Percentiles rank a stretch among this genome's conserved stretches.
Conservation (phyloP, 2,113 vertebrate species). For the Psephotus haematonotus region DNA sequence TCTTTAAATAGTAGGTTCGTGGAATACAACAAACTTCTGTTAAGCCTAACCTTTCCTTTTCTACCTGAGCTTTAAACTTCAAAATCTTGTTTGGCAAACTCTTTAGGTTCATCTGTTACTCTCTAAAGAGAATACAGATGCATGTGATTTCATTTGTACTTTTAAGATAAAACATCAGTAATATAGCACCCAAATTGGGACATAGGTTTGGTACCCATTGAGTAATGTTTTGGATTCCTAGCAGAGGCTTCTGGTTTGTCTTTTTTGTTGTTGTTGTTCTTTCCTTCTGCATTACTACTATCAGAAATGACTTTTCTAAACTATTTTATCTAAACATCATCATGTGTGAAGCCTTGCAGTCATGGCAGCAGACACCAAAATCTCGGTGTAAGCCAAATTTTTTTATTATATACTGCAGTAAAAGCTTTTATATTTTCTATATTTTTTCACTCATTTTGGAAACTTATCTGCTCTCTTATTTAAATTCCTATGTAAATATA, state of each 20-base stretch:
- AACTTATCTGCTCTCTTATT: not conserved
- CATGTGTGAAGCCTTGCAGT: not conserved
- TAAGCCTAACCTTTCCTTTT: slow-evolving; percentile 34
- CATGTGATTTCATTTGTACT: slow-evolving; percentile 35
- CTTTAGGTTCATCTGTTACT: slow-evolving; percentile 19
- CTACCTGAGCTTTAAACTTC: slow-evolving; percentile 42
- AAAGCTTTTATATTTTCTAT: not conserved
- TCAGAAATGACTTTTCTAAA: slow-evolving; percentile 35
- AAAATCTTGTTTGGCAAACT: slow-evolving; percentile 57
- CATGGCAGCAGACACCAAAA: not conserved
- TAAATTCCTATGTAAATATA: not conserved
- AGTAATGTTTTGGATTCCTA: slow-evolving; percentile 6
- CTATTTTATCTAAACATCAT: slow-evolving; percentile 28
- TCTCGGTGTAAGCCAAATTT: not conserved
- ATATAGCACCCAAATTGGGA: slow-evolving; percentile 10
- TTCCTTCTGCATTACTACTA: not conserved
- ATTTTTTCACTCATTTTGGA: not conserved
- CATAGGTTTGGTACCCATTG: not conserved
- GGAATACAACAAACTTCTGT: slow-evolving; percentile 30
- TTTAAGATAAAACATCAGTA: slow-evolving; percentile 20
- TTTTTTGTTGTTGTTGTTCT: too few species aligned
- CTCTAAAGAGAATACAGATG: slow-evolving; percentile 41
- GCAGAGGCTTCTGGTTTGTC: not conserved
- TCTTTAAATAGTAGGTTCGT: slow-evolving; percentile 21
- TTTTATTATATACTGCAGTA: not conserved